Percentiles rank a stretch among this genome's conserved stretches.
These are phyloP conservation scores for Danio rerio DNA, from an alignment of 2,113 vertebrate genomes.

Conservation along the genomic window DNA sequence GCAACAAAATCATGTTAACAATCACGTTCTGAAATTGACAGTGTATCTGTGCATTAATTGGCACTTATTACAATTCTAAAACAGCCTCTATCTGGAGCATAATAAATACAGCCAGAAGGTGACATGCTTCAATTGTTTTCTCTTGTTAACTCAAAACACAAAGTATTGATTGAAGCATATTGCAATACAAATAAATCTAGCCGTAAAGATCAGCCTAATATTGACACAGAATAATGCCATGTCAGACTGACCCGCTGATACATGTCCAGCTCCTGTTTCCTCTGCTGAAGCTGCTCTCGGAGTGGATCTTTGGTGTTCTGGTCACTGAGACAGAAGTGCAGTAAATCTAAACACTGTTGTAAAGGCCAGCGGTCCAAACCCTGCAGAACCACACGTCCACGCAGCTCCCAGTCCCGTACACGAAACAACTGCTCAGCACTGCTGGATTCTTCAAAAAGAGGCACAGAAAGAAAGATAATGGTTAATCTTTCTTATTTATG, in stretches of 20 bases:
- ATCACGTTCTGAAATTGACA: neutral
- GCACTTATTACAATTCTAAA: neutral
- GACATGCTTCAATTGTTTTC: neutral
- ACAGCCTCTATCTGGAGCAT: neutral
- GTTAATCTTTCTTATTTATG: too few species aligned
- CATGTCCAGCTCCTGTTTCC: conserved; percentile 83
- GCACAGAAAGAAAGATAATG: neutral
- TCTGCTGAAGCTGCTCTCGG: conserved; percentile 77
- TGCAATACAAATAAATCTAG: neutral
- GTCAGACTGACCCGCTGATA: conserved; percentile 82
- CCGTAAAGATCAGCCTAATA: neutral
- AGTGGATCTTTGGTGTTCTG: conserved; percentile 68
- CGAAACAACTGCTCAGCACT: conserved; percentile 82
- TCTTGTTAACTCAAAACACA: neutral
- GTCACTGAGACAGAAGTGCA: conserved; percentile 89
- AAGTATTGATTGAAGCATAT: neutral
- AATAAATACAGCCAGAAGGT: neutral
- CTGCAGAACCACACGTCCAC: conserved; percentile 81
- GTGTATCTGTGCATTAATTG: neutral
- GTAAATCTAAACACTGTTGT: conserved; percentile 84
- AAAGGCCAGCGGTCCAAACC: conserved; percentile 89
- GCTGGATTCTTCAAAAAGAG: conserved; percentile 73
- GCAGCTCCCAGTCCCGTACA: conserved; percentile 81
- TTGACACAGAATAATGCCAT: neutral
- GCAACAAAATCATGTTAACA: neutral